Conservation (phyloP, 2,113 vertebrate species). For the Onychostruthus taczanowskii region DNA sequence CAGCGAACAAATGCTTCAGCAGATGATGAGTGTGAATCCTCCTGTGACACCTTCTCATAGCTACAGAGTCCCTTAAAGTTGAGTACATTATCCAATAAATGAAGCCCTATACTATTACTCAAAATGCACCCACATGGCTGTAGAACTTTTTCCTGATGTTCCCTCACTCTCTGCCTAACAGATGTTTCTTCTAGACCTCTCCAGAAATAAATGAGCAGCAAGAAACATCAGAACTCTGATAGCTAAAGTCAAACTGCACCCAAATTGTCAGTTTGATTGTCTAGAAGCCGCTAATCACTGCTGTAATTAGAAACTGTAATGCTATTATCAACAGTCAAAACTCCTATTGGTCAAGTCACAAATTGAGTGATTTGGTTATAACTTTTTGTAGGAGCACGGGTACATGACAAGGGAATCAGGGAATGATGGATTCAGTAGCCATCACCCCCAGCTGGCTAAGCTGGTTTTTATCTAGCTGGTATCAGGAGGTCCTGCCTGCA, state of each 20-base stretch:
- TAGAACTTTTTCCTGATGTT: not conserved
- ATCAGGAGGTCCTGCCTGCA: constrained; percentile 28
- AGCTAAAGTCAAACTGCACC: not conserved
- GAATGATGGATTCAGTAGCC: not conserved
- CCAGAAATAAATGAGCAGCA: not conserved
- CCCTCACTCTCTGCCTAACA: not conserved
- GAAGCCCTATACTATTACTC: not conserved
- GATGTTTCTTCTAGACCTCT: not conserved
- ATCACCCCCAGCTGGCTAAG: not conserved
- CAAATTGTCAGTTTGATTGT: not conserved
- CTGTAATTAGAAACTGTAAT: not conserved
- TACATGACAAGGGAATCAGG: not conserved
- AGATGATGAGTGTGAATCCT: not conserved
- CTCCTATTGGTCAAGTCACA: not conserved
- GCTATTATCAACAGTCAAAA: not conserved
- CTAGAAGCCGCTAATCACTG: not conserved
- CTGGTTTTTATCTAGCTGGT: not conserved
- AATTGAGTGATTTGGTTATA: not conserved
- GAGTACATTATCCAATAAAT: not conserved
- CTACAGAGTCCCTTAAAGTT: not conserved
- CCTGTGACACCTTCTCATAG: not conserved
- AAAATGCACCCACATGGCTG: not conserved
- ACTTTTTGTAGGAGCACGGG: not conserved
- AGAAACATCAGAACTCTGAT: not conserved
- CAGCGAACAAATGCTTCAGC: not conserved